A percentile compares a stretch with the other conserved stretches of the same genome.
These are phyloP conservation scores for Metacarcinus magister DNA, from an alignment of 2,888 invertebrate genomes.

Conservation along the genomic window DNA sequence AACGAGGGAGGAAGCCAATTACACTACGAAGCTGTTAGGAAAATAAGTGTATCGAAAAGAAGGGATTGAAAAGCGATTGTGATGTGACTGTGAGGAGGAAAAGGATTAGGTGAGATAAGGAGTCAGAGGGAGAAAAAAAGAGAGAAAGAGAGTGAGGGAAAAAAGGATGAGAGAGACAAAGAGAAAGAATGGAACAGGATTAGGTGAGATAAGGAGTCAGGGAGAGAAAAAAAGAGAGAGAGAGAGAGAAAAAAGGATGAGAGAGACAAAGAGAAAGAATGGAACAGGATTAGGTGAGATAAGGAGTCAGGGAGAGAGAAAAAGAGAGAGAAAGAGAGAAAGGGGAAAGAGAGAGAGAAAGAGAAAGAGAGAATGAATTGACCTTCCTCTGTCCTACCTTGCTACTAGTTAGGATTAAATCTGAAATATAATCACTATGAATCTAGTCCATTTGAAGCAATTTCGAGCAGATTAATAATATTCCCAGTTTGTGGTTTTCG, in stretches of 20 bases:
- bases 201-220: no score
- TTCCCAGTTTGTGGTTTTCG: not conserved
- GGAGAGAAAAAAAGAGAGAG: not conserved
- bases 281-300: not conserved
- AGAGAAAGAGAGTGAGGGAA: not conserved
- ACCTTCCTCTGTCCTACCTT: not conserved
- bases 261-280: not conserved
- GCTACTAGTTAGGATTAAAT: not conserved
- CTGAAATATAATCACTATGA: not conserved
- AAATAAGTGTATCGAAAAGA: not conserved
- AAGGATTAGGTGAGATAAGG: not conserved
- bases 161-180: no score
- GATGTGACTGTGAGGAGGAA: not conserved
- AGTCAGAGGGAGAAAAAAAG: not conserved
- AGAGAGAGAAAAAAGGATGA: not conserved
- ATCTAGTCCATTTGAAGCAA: not conserved
- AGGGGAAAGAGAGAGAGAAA: constrained; percentile 32
- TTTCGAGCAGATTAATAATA: not conserved
- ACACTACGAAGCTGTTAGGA: not conserved
- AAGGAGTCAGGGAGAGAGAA: not conserved
- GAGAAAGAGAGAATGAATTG: not conserved
- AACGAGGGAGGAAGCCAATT: not conserved
- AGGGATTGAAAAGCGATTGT: not conserved
- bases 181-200: no score
- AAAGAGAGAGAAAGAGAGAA: constrained; percentile 27